Conservation (phyloP, 23 tunicate species). For the Oikopleura dioica region DNA sequence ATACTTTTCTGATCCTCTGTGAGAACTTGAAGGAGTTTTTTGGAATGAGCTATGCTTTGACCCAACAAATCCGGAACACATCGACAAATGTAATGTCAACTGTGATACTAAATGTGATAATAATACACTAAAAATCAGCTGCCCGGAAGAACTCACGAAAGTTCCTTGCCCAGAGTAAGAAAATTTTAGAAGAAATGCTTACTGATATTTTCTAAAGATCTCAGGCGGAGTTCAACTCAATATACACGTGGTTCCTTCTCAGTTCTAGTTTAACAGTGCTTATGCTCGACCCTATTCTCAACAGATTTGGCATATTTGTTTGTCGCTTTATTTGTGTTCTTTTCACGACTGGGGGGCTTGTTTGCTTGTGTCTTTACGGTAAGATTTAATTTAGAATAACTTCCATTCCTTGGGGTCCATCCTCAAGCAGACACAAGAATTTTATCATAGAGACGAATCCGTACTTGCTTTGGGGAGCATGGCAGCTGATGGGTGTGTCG, state of each 20-base stretch:
- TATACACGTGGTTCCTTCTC: neutral
- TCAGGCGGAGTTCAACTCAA: neutral
- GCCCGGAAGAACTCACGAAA: neutral
- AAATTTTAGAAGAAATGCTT: neutral
- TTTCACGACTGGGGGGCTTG: neutral
- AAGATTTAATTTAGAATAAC: neutral
- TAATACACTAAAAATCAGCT: neutral
- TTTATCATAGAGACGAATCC: too few species aligned
- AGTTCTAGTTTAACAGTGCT: neutral
- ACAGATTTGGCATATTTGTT: neutral
- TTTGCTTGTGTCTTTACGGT: neutral
- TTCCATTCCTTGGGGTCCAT: neutral
- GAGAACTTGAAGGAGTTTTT: neutral
- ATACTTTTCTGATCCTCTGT: too few species aligned
- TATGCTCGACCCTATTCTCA: neutral
- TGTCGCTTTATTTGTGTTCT: neutral
- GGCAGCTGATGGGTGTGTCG: neutral
- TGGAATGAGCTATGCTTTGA: neutral
- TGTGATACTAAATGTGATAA: neutral
- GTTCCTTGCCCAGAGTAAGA: neutral
- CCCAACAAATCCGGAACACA: neutral
- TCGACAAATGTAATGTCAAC: neutral
- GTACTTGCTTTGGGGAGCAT: neutral
- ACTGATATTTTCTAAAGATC: neutral
- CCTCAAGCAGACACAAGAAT: too few species aligned